phyloP scores from a whole-genome alignment of 1,140 invertebrate genomes.

The Drosophila virilis region DNA sequence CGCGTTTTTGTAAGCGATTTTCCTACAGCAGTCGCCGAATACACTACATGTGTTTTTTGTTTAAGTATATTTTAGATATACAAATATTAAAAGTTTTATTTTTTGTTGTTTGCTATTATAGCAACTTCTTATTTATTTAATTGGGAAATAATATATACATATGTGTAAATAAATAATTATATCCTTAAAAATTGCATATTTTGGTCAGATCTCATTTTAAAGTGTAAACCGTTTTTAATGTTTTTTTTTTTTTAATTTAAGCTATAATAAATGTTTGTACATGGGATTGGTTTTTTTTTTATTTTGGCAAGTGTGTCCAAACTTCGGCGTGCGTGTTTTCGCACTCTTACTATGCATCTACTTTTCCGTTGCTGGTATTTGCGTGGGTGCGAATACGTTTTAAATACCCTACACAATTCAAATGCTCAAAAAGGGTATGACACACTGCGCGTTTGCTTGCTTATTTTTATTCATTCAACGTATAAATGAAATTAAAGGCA shows the following conservation, averaged over 20 bases:
- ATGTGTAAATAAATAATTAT: no score
- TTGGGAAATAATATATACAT: no score
- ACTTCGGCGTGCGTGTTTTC: neutral
- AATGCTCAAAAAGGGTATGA: neutral
- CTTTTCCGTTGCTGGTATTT: conserved; percentile 1
- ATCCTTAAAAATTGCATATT: no score
- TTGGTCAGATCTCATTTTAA: no score
- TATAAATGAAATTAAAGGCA: neutral
- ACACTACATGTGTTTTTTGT: neutral
- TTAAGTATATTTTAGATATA: neutral
- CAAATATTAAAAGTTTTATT: neutral
- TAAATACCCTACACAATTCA: conserved; percentile 7
- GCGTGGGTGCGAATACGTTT: conserved; percentile 24
- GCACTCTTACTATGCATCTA: neutral
- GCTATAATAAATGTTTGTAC: no score
- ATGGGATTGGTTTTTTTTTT: neutral
- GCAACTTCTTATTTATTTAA: no score
- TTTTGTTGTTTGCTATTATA: no score
- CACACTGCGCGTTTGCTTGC: neutral
- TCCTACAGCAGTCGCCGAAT: neutral
- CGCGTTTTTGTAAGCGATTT: conserved; percentile 7
- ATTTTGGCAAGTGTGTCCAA: neutral
- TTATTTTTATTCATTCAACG: neutral
- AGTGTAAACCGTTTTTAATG: no score
- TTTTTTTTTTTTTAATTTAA: no score